phyloP scores from a whole-genome alignment of 1,140 invertebrate species.

The Penaeus chinensis region DNA sequence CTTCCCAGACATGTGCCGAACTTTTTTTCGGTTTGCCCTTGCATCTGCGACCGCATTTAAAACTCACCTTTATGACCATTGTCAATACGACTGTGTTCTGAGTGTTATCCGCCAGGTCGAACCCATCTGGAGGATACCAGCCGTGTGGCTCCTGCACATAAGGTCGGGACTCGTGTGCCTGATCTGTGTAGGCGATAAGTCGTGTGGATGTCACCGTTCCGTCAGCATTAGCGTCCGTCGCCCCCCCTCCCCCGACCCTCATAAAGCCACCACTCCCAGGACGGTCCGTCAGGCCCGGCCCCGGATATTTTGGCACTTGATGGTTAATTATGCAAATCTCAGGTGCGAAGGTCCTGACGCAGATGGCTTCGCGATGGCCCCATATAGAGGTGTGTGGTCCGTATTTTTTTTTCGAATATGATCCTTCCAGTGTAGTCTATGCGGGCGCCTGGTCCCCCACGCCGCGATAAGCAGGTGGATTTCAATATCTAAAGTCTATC shows the following conservation, averaged over 20 bases:
- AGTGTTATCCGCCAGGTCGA: too few species aligned
- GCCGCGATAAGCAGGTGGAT: too few species aligned
- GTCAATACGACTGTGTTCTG: too few species aligned
- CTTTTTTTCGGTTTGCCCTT: constrained; percentile 21
- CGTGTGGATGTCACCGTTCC: constrained; percentile 59
- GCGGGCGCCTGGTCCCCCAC: too few species aligned
- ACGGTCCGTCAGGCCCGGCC: constrained; percentile 17
- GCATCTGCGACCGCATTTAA: background rate
- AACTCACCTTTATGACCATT: constrained; percentile 9
- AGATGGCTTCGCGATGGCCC: constrained; percentile 19
- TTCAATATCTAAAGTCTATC: too few species aligned
- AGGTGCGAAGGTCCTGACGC: constrained; percentile 45
- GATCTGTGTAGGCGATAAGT: constrained; percentile 50
- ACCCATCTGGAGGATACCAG: too few species aligned
- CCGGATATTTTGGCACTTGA: constrained; percentile 53
- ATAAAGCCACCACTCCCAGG: too few species aligned
- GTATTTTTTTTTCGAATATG: too few species aligned
- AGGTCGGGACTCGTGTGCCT: constrained; percentile 32
- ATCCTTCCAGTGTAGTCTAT: too few species aligned
- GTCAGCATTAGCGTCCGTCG: constrained; percentile 61
- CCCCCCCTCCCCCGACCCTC: constrained; percentile 6
- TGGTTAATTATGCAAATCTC: constrained; percentile 58
- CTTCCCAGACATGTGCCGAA: constrained; percentile 43
- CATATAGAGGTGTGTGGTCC: background rate
- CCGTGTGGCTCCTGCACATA: background rate